Evolutionary conservation across 2,113 vertebrate genomes (phyloP), one percentile per base, ranked within the genome.

Genomic region (Chionodraco myersi): DNA sequence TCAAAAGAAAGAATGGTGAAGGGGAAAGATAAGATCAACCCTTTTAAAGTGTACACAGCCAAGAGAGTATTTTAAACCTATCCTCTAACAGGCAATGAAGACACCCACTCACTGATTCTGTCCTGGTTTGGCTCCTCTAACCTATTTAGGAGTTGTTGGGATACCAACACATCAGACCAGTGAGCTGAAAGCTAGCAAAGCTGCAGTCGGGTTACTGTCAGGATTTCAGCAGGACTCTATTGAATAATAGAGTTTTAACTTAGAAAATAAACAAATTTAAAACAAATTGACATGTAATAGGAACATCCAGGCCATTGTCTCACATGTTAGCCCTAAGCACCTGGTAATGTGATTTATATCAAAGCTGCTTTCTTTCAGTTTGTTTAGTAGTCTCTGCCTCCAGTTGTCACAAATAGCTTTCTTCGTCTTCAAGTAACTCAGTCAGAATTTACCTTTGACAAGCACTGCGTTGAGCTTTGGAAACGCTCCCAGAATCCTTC

Each of bases 401-500:
- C 61, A 71, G 74, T 86, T 71, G 67, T 86, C 70, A 73, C 75
- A 79, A 53, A 82, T 76, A 8, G 8, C 66, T 80, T 75, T 23
- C 80, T 78, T 70, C 30, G 79, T 88, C 85, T 77, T 87, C 52
- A 77, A 89, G 62, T 58, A 79, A 79, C 67, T 64, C 56, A 69
- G 44, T 79, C 74, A 70, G 77, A 89, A 83, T 72, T 88, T 80
- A 86, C 89, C 88, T 93, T 11, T 89, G 84, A 91, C 84, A 83
- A 89, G 75, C 60, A 65, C 78, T 73, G 78, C 68, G 72, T 75
- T 85, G 74, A 85, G 83, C 68, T 87, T 88, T 77, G 76, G 85
- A 78, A 90, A 18, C 13, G 44, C 62, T 82, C 57, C 84, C 87
- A 79, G 69, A 83, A 85, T 84, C 82, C 76, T 75, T 63, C 68